Evolutionary conservation across 2,888 invertebrate genomes (phyloP).

Genomic region (Abscondita cerata): DNA sequence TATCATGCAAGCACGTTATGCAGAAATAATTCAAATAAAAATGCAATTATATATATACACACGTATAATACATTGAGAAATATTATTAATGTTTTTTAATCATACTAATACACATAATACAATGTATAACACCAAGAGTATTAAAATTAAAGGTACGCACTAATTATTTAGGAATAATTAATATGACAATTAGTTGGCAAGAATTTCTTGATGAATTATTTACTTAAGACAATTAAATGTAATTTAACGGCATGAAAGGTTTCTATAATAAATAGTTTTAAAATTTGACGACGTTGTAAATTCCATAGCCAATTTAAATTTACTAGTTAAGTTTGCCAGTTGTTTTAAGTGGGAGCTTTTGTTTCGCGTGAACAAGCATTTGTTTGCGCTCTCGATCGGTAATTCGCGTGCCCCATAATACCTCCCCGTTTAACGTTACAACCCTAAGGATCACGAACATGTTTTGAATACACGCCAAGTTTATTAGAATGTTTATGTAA

Average conservation of each 20-base stretch:
- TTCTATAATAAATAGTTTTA: constrained; percentile 13
- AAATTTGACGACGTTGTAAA: constrained; percentile 33
- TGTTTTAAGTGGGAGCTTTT: constrained; percentile 57
- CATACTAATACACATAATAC: background rate
- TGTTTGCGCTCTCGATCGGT: constrained; percentile 60
- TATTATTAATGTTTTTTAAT: constrained; percentile 21
- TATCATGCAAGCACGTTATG: constrained; percentile 30
- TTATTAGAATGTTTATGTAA: constrained; percentile 43
- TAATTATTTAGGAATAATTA: background rate
- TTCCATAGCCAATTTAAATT: constrained; percentile 51
- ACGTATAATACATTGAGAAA: constrained; percentile 25
- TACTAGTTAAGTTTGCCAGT: constrained; percentile 53
- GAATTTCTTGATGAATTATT: background rate
- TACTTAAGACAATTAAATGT: constrained; percentile 9
- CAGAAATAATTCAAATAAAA: constrained; percentile 30
- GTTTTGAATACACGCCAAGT: constrained; percentile 53
- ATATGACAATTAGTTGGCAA: background rate
- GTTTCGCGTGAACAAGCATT: constrained; percentile 61
- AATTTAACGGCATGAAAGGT: constrained; percentile 8
- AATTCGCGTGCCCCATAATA: constrained; percentile 59
- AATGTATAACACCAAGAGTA: background rate
- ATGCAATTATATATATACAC: constrained; percentile 26
- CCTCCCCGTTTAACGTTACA: constrained; percentile 59
- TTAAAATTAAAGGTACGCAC: background rate
- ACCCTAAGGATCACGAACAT: constrained; percentile 56